A percentile compares a stretch with the other conserved stretches of the same genome.
Conservation (phyloP, 2,888 invertebrate species). For the Pseudeuparius sepicola region DNA sequence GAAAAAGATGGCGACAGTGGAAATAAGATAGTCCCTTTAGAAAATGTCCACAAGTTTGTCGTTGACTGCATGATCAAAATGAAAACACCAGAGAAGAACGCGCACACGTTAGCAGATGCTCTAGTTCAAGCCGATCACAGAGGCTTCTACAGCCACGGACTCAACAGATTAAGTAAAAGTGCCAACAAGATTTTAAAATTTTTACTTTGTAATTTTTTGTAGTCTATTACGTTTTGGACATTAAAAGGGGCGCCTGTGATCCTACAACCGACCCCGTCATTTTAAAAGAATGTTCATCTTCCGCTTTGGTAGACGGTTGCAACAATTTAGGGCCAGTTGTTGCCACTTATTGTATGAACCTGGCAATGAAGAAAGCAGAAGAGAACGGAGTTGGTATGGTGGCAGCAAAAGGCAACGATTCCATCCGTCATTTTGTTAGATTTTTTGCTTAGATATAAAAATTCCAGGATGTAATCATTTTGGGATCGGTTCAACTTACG, state of each 20-base stretch:
- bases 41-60: conserved; percentile 49
- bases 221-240: conserved; percentile 56
- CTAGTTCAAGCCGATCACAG: conserved; percentile 58
- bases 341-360: conserved; percentile 51
- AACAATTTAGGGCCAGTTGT: conserved; percentile 59
- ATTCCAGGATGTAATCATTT: conserved; percentile 22
- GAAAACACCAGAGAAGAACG: conserved; percentile 51
- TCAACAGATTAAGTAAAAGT: conserved; percentile 50
- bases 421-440: not conserved
- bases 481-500: conserved; percentile 76
- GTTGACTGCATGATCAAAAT: conserved; percentile 54
- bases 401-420: conserved; percentile 43
- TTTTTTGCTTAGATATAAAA: too few relatives aligned
- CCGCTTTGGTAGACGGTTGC: conserved; percentile 52
- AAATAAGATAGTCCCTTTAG: conserved; percentile 32
- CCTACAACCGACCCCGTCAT: conserved; percentile 44
- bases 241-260: conserved; percentile 42
- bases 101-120: conserved; percentile 54
- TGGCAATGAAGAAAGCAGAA: conserved; percentile 61
- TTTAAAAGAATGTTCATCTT: conserved; percentile 45
- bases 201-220: conserved; percentile 15
- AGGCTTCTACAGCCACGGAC: conserved; percentile 64
- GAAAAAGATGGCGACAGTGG: too few relatives aligned
- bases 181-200: too few relatives aligned
- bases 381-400: conserved; percentile 59